Conservation (phyloP, 1,140 invertebrate genomes). For the Microvelia longipes region DNA sequence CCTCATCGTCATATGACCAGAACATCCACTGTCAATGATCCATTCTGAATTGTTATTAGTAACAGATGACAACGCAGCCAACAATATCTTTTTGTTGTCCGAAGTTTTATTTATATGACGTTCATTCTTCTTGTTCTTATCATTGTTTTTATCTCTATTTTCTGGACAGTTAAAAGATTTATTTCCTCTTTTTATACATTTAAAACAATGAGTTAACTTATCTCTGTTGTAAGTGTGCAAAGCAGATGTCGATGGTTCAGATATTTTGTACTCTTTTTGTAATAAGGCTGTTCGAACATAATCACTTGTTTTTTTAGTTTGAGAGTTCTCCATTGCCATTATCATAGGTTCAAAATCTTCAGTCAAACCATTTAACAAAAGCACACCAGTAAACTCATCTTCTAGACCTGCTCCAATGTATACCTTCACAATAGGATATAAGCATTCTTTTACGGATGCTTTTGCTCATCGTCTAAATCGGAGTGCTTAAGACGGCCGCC, state of each 20-base stretch:
- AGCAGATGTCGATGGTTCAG: not conserved
- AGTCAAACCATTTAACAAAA: not conserved
- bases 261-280: not conserved
- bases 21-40: not conserved
- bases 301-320: slow-evolving; percentile 5
- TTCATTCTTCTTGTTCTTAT: not conserved
- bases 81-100: not conserved
- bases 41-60: not conserved
- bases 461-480: no score
- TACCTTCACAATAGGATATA: not conserved
- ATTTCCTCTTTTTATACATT: not conserved
- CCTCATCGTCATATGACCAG: not conserved
- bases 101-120: not conserved
- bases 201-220: not conserved
- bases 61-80: not conserved
- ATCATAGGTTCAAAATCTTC: slow-evolving; percentile 7
- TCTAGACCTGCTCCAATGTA: slow-evolving; percentile 1
- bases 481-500: not conserved
- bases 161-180: not conserved
- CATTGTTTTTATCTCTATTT: not conserved
- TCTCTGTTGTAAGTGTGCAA: not conserved
- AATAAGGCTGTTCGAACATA: slow-evolving; percentile 1
- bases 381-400: slow-evolving; percentile 3
- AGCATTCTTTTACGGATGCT: not conserved
- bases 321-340: not conserved